These are phyloP conservation scores for Aldrovandia affinis DNA, from an alignment of 2,797 vertebrate species.

Conservation along the genomic window DNA sequence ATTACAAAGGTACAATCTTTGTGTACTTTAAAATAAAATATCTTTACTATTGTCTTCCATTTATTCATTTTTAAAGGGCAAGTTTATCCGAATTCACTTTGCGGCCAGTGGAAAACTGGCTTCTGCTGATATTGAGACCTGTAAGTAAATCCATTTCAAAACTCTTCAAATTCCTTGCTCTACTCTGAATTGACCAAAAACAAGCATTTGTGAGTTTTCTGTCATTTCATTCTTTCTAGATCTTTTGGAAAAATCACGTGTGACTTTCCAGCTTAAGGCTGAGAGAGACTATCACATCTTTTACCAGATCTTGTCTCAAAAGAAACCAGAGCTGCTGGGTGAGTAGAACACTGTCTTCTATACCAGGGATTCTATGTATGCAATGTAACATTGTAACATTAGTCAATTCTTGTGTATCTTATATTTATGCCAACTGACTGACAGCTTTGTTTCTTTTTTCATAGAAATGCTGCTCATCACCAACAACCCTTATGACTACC, in stretches of 20 bases:
- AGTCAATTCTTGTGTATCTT: neutral
- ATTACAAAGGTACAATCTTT: neutral
- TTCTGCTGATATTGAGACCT: slow-evolving; percentile 84
- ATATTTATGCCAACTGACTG: neutral
- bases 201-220: neutral
- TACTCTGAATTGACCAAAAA: too few species aligned
- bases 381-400: neutral
- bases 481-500: slow-evolving; percentile 84
- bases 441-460: neutral
- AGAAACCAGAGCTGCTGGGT: slow-evolving; percentile 79
- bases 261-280: slow-evolving; percentile 78
- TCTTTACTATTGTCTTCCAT: neutral
- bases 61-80: slow-evolving; percentile 68
- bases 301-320: slow-evolving; percentile 81
- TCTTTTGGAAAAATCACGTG: slow-evolving; percentile 79
- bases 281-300: slow-evolving; percentile 83
- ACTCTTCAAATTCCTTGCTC: neutral
- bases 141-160: slow-evolving; percentile 65
- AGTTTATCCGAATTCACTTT: slow-evolving; percentile 89
- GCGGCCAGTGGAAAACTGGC: slow-evolving; percentile 81
- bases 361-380: neutral
- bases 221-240: slow-evolving; percentile 54
- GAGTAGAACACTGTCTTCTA: slow-evolving; percentile 30
- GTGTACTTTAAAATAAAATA: neutral
- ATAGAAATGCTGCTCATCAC: slow-evolving; percentile 84